Evolutionary conservation across 2,113 vertebrate genomes (phyloP).

Genomic region (Takifugu flavidus): DNA sequence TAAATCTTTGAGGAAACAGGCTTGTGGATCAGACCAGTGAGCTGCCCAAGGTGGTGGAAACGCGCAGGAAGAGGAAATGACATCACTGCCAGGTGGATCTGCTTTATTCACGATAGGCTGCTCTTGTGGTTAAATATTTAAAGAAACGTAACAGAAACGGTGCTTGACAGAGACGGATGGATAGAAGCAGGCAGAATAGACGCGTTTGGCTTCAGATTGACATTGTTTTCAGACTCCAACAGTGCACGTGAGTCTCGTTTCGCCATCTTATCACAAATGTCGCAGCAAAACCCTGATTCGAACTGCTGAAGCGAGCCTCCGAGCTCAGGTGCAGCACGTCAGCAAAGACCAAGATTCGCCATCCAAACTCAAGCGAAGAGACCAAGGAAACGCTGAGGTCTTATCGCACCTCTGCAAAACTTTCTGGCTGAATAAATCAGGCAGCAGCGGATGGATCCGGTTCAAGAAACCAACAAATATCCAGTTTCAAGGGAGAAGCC

Average conservation of each 20-base stretch:
- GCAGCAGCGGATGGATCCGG: too few relatives aligned
- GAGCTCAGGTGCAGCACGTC: too few relatives aligned
- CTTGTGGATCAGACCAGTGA: constrained; percentile 6
- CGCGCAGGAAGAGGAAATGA: constrained; percentile 32
- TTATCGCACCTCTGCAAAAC: too few relatives aligned
- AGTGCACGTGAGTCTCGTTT: constrained; percentile 19
- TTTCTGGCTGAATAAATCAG: too few relatives aligned
- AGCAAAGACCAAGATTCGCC: too few relatives aligned
- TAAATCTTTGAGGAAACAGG: neutral
- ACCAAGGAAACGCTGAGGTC: too few relatives aligned
- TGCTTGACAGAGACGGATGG: neutral
- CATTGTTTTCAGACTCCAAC: constrained; percentile 19
- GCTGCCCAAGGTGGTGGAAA: constrained; percentile 43
- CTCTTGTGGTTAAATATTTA: too few relatives aligned
- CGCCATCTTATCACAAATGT: constrained; percentile 27
- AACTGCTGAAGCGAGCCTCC: neutral
- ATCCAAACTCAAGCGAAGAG: too few relatives aligned
- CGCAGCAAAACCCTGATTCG: constrained; percentile 5
- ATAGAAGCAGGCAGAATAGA: neutral
- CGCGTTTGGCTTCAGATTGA: constrained; percentile 18
- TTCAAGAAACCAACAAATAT: too few relatives aligned
- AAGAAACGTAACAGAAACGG: too few relatives aligned
- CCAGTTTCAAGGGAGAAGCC: too few relatives aligned
- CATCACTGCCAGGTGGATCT: constrained; percentile 34
- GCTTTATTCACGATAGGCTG: neutral